Base-by-base conservation (phyloP, 2,888 invertebrate species). In the Cancer borealis region DNA sequence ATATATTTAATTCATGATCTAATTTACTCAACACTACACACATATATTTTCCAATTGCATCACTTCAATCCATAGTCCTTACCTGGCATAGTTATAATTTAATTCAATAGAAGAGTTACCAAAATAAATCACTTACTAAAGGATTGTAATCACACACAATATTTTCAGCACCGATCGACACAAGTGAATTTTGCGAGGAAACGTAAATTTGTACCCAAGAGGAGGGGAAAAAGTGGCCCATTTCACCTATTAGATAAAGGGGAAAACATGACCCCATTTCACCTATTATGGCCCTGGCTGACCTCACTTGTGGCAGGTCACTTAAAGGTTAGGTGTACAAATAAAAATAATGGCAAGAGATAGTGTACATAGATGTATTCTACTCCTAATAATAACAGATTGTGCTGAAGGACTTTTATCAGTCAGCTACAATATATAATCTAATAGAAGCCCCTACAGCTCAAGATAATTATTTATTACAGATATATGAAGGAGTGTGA, bases 401-500 rank as follows among this genome's bases (percentile, higher is more conserved):
- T 92, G 88, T 88, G 92, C 92, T 87, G 88, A 88, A 60, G 60
- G 46, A 88, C 26, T 30, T 21, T 60, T 60, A n/a, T 8, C 30
- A 26, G 26, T 49, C 49, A 21, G 92, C 54, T 92, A 60, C 54
- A 60, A 54, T 60, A 87, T 17, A 87, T 39, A 39, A 45, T 88
- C 66, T 88, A 88, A 45, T 54, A 49, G 21, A 49, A 60, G 66
- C 39, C 60, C 60, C 54, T 88, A 92, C n/a, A 92, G 87, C 46
- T 47, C 46, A 91, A 91, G 79, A 91, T 46, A 79, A 91, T 47
- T 60, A 21, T 21, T n/a, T 79, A 91, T 73, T 26, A 30, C n/a
- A 91, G 91, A 79, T n/a, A 91, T 14, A 66, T 46, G 79, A 79
- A 91, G 79, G 79, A 91, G 91, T 91, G n/a, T 79, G 79, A 91